Percentiles rank a stretch among this genome's conserved stretches.
Conservation (phyloP, 1,140 invertebrate species). For the Drosophila tristis region DNA sequence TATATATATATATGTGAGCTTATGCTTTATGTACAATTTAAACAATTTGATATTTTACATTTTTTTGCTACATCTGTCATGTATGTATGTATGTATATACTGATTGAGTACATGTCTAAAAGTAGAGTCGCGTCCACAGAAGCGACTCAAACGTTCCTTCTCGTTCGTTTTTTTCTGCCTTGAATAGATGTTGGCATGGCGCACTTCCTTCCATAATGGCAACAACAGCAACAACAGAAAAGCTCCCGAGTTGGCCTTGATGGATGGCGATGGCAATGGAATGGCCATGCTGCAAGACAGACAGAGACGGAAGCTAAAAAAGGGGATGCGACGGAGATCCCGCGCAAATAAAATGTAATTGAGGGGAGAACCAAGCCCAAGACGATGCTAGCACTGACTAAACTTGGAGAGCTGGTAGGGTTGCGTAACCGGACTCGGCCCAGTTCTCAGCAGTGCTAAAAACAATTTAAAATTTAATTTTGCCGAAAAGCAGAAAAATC, state of each 20-base stretch:
- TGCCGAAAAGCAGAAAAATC: slow-evolving; percentile 63
- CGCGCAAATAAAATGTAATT: slow-evolving; percentile 78
- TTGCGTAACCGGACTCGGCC: slow-evolving; percentile 43
- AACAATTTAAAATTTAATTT: slow-evolving; percentile 79
- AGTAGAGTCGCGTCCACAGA: too few species aligned
- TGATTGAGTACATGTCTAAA: too few species aligned
- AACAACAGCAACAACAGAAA: slow-evolving; percentile 12
- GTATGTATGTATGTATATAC: too few species aligned
- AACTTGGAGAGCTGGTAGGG: slow-evolving; percentile 21
- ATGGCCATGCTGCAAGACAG: slow-evolving; percentile 36
- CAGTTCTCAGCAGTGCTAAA: slow-evolving; percentile 31
- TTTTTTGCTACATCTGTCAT: too few species aligned
- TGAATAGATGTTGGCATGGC: slow-evolving; percentile 62
- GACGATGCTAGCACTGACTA: slow-evolving; percentile 40
- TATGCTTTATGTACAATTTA: too few species aligned
- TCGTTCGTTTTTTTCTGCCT: slow-evolving; percentile 43
- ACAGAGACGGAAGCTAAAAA: slow-evolving; percentile 8
- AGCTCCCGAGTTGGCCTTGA: slow-evolving; percentile 41
- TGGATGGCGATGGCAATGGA: slow-evolving; percentile 54
- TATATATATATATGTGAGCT: too few species aligned
- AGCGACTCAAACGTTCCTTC: too few species aligned
- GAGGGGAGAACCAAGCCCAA: slow-evolving; percentile 60
- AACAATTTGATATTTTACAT: too few species aligned
- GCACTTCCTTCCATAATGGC: slow-evolving; percentile 54
- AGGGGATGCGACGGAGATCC: slow-evolving; percentile 27